Evolutionary conservation across 1,140 invertebrate genomes (phyloP), one percentile per base, ranked within the genome.

Genomic region (Helicorthomorpha holstii): DNA sequence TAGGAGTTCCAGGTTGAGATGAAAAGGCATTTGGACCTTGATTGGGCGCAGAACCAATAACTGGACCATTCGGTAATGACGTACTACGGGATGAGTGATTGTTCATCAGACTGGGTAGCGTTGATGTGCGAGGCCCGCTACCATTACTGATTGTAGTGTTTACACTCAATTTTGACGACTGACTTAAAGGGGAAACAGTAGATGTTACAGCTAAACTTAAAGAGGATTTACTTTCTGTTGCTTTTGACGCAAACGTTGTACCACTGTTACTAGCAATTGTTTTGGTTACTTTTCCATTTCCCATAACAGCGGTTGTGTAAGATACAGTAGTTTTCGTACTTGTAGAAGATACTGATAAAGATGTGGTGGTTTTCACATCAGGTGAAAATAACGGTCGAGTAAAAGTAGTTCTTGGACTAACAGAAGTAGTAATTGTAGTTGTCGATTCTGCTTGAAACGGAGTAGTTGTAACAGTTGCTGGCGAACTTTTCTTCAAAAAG

Each of bases 281-380:
- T 34, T 34, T 34, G 7, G 16, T 16, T 16, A 34, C 29, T 34
- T 34, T 34, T 7, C 7, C 7, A 34, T 7, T 7, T 34, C 44
- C 44, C 19, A 46, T 46, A 7, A 21, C 44, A 46, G 75, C 74
- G 52, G 69, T 73, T 19, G 76, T 75, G 56, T 79, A 77, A 1
- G 75, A 75, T 70, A 74, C 76, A 23, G 75, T 80, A 45, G 74
- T 74, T 57, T 74, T 75, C n/a, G 64, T 55, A 23, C 58, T 57
- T 2, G 65, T 38, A 25, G 54, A 29, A 23, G 44, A 34, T 48
- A 38, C 29, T 19, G 22, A 3, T 29, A 43, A 16, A 27, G 23
- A 44, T 29, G 48, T 46, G n/a, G n/a, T n/a, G 12, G 19, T 10
- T 14, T 29, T 53, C 44, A 59, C 61, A 2, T 62, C 61, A 51